Evolutionary conservation across 2,888 invertebrate species (phyloP).

Genomic region (Caenorhabditis macrosperma): DNA sequence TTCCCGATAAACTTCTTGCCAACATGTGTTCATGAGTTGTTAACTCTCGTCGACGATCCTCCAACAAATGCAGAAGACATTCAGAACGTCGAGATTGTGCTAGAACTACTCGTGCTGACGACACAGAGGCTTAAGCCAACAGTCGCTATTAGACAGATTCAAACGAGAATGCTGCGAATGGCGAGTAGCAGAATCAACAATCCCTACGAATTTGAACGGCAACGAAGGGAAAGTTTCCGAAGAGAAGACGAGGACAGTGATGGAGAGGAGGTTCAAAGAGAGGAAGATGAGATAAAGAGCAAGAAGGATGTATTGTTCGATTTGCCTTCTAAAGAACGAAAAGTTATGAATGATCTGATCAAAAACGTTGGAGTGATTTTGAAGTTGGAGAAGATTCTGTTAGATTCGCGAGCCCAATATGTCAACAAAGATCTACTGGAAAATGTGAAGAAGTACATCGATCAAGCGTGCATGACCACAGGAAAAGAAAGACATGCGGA

Average conservation of each 20-base stretch:
- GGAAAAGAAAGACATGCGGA: conserved; percentile 35
- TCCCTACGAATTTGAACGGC: conserved; percentile 45
- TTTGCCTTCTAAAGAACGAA: conserved; percentile 26
- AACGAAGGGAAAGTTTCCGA: conserved; percentile 30
- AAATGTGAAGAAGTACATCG: conserved; percentile 59
- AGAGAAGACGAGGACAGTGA: conserved; percentile 15
- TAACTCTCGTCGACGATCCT: conserved; percentile 12
- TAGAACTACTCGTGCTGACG: conserved; percentile 17
- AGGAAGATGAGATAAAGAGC: background rate
- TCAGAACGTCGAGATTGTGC: background rate
- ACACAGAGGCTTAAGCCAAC: conserved; percentile 12
- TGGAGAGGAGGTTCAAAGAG: background rate
- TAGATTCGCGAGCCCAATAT: conserved; percentile 29
- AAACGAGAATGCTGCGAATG: background rate
- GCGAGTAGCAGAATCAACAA: conserved; percentile 16
- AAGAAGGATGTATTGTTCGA: conserved; percentile 13
- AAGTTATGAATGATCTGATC: conserved; percentile 42
- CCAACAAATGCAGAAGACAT: conserved; percentile 16
- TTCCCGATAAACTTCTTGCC: conserved; percentile 65
- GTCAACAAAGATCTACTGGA: conserved; percentile 37
- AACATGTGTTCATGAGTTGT: conserved; percentile 61
- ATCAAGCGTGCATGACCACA: conserved; percentile 29
- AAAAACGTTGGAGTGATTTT: conserved; percentile 48
- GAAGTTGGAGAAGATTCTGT: conserved; percentile 57
- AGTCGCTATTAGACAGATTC: conserved; percentile 5